Evolutionary conservation across 2,888 invertebrate genomes (phyloP).

Genomic region (Cheilosia grossa): DNA sequence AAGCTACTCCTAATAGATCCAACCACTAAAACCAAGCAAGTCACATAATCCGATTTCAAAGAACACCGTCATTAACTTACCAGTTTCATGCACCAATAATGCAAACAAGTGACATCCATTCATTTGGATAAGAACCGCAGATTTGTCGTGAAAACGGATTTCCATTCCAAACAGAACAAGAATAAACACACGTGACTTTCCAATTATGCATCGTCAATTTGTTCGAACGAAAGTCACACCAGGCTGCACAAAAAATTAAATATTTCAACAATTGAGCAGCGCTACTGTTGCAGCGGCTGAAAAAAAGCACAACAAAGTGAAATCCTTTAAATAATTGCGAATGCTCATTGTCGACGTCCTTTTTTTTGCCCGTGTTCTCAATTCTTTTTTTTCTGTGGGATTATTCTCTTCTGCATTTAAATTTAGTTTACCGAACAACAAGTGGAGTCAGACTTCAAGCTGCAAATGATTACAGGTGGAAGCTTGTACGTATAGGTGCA

Average conservation of each 20-base stretch:
- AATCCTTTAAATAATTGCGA: constrained; percentile 66
- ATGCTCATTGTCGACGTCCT: constrained; percentile 42
- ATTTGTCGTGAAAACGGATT: constrained; percentile 16
- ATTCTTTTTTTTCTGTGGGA: constrained; percentile 29
- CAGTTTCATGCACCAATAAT: neutral
- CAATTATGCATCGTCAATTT: constrained; percentile 45
- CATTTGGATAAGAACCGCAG: neutral
- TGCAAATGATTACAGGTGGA: constrained; percentile 44
- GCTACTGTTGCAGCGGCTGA: neutral
- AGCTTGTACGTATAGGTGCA: neutral
- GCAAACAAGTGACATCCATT: neutral
- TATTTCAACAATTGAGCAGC: constrained; percentile 47
- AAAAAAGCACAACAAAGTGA: constrained; percentile 41
- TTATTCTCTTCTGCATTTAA: constrained; percentile 48
- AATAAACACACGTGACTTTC: constrained; percentile 28
- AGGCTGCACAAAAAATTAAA: constrained; percentile 37
- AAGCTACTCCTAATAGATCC: neutral
- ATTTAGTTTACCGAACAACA: constrained; percentile 61
- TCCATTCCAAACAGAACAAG: neutral
- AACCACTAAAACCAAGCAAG: too few species aligned
- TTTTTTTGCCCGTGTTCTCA: neutral
- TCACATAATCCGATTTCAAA: too few species aligned
- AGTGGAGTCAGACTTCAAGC: constrained; percentile 36
- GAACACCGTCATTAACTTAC: neutral
- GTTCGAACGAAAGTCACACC: constrained; percentile 28